Evolutionary conservation across 2,797 vertebrate genomes (phyloP).

Genomic region (Moxostoma hubbsi): DNA sequence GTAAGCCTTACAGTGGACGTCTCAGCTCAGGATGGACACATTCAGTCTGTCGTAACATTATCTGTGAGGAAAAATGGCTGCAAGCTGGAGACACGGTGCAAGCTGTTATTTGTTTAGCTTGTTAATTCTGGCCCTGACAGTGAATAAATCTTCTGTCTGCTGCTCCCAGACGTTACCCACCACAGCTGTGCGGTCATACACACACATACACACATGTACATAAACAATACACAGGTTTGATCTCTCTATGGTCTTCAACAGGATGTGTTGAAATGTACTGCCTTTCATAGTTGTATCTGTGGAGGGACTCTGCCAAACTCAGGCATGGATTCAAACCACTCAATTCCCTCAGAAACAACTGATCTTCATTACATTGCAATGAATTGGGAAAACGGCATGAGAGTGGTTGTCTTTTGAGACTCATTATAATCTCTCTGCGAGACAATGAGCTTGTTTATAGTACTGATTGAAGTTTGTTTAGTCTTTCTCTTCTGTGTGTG

Average conservation of each 20-base stretch:
- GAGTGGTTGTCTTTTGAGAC: conserved; percentile 39
- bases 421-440: conserved; percentile 42
- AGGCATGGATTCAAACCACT: conserved; percentile 20
- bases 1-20: neutral
- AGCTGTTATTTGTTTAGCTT: conserved; percentile 65
- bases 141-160: conserved; percentile 53
- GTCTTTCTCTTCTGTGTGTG: conserved; percentile 2
- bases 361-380: conserved; percentile 44
- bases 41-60: neutral
- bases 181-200: conserved; percentile 49
- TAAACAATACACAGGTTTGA: neutral
- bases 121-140: conserved; percentile 58
- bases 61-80: neutral
- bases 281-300: conserved; percentile 5
- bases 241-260: conserved; percentile 16
- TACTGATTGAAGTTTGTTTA: conserved; percentile 30
- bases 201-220: neutral
- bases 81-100: conserved; percentile 40
- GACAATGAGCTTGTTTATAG: conserved; percentile 38
- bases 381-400: conserved; percentile 39
- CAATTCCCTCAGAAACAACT: conserved; percentile 39
- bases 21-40: neutral
- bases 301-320: conserved; percentile 26
- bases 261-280: conserved; percentile 6
- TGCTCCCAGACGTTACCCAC: conserved; percentile 38